phyloP scores from a whole-genome alignment of 2,888 invertebrate species.

The Drosophila merina region DNA sequence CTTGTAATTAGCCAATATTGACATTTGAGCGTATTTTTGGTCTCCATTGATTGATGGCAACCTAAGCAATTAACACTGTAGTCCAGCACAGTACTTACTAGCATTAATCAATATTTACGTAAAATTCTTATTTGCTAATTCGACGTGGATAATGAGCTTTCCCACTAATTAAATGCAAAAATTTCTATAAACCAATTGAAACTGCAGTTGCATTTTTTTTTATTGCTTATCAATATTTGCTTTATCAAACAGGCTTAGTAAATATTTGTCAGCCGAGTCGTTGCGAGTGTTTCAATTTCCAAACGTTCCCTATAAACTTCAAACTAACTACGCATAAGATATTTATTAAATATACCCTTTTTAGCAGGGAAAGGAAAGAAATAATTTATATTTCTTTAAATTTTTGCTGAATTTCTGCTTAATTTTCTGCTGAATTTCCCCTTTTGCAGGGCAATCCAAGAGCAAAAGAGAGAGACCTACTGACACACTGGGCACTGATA shows the following conservation, averaged over 20 bases:
- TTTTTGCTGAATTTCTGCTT: neutral
- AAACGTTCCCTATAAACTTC: too few relatives aligned
- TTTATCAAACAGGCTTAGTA: constrained; percentile 1
- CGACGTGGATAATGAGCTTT: neutral
- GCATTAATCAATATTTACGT: too few relatives aligned
- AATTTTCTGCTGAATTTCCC: constrained; percentile 35
- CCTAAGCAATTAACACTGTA: neutral
- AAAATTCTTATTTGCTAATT: neutral
- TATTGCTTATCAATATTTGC: neutral
- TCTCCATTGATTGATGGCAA: neutral
- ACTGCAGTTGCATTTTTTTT: neutral
- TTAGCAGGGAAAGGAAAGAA: too few relatives aligned
- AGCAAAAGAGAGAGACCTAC: constrained; percentile 63
- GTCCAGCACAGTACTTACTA: too few relatives aligned
- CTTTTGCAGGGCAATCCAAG: constrained; percentile 2
- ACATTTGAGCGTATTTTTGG: neutral
- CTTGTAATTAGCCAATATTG: neutral
- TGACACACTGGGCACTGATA: constrained; percentile 71
- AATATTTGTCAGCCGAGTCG: constrained; percentile 7
- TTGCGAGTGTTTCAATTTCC: constrained; percentile 18
- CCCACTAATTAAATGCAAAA: neutral
- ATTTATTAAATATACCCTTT: too few relatives aligned
- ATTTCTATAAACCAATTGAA: neutral
- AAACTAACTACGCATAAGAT: too few relatives aligned
- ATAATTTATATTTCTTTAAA: too few relatives aligned